Evolutionary conservation across 2,797 vertebrate species (phyloP), one percentile per base, ranked within the genome.

Genomic region (Spea hammondii): DNA sequence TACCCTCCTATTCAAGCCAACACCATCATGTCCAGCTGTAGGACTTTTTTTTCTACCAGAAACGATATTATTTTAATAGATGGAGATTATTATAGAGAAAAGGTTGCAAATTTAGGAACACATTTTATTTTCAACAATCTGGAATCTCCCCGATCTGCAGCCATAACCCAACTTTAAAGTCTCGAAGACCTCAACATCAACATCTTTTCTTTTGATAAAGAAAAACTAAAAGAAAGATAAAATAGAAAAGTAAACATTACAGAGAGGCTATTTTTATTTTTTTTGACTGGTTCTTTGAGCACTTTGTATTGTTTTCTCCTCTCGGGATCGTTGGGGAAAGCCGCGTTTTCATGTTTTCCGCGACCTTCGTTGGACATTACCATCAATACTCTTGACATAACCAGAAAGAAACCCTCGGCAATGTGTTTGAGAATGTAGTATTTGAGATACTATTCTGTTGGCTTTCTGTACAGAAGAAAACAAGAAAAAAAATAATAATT

Each of bases 401-500:
- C 74, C 64, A 65, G 54, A 77, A 53, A 81, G 54, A 62, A 46
- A 76, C 74, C 79, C 71, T 72, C 54, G 79, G 79, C 74, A 44
- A 81, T 67, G 55, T 67, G 62, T 81, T 72, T 76, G 67, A 81
- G 65, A 81, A 81, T 77, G 54, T 67, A 81, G 47, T 70, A 49
- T 59, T 80, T 72, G 68, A 67, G 65, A 45, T 48, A 77, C 62
- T 66, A 70, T 77, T 81, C 64, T 70, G 68, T 72, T 67, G 69
- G 57, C 72, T 47, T 54, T 55, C 55, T 54, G 68, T 70, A 47
- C 55, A 68, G 62, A 55, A 81, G 72, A 62, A 72, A 81, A 81
- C 73, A 76, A 77, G 71, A 72, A 76, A 77, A 59, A 81, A 77
- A 62, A 62, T 59, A 59, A 81, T 77, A 81, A 81, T 81, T 81